Percentiles rank a stretch among this genome's conserved stretches.
Evolutionary conservation across 1,140 invertebrate genomes (phyloP).

Genomic region (Ostrea denselamellosa): DNA sequence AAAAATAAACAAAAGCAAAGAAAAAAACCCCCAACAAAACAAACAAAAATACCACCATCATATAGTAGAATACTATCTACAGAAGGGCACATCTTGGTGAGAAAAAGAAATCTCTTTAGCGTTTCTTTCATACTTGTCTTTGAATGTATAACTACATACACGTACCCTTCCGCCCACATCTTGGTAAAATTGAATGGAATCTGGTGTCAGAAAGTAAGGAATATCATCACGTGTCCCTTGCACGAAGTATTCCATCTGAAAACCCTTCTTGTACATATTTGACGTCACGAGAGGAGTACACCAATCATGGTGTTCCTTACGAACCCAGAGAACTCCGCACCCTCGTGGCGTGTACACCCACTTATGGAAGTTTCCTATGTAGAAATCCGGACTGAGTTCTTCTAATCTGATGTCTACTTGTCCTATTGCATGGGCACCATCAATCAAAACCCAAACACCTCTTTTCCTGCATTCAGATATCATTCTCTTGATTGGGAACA

Average conservation of each 20-base stretch:
- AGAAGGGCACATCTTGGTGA: too few relatives aligned
- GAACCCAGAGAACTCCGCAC: slow-evolving; percentile 65
- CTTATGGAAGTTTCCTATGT: slow-evolving; percentile 71
- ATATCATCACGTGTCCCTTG: slow-evolving; percentile 67
- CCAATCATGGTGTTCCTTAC: slow-evolving; percentile 58
- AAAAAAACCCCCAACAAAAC: too few relatives aligned
- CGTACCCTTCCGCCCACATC: slow-evolving; percentile 64
- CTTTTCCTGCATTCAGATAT: slow-evolving; percentile 62
- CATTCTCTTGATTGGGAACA: slow-evolving; percentile 66
- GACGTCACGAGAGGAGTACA: slow-evolving; percentile 62
- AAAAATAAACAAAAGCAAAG: too few relatives aligned
- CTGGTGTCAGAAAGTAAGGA: slow-evolving; percentile 57
- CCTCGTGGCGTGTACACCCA: slow-evolving; percentile 68
- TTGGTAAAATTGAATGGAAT: slow-evolving; percentile 67
- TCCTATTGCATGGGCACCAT: slow-evolving; percentile 72
- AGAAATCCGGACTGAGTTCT: slow-evolving; percentile 67
- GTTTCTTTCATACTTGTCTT: too few relatives aligned
- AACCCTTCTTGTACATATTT: slow-evolving; percentile 43
- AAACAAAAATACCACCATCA: too few relatives aligned
- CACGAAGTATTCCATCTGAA: slow-evolving; percentile 62
- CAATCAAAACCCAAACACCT: slow-evolving; percentile 64
- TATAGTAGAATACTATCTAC: too few relatives aligned
- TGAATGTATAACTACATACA: neutral
- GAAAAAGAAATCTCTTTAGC: too few relatives aligned
- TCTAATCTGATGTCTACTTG: slow-evolving; percentile 66